Evolutionary conservation across 1,140 invertebrate species (phyloP), one percentile per base, ranked within the genome.

Genomic region (Leptopilina clavipes): DNA sequence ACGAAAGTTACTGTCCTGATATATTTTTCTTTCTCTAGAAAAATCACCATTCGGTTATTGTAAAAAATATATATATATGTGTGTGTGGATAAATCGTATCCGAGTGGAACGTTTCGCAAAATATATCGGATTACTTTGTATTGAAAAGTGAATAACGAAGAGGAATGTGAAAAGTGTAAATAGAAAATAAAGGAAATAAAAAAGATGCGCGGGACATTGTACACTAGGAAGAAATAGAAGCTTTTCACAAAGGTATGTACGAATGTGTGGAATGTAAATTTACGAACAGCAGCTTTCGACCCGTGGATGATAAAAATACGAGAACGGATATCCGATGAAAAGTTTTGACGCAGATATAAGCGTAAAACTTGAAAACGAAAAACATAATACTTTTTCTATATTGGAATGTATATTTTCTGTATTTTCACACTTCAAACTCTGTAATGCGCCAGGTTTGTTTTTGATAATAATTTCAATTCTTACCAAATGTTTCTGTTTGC

Each of bases 231-330:
- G 25, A 65, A 31, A 37, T 65, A 12, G n/a, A 12, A n/a, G n/a
- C n/a, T n/a, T n/a, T n/a, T n/a, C 19, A 5, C 7, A 65, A 65
- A 65, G 59, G 25, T 31, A 31, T 31, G 5, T 31, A 31, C 25
- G 59, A 12, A 65, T 65, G 25, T 65, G 59, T 31, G 25, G 59
- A 65, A 65, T 65, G 59, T 22, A 65, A 65, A 65, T 65, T 40
- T 40, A 65, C 22, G 22, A n/a, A 31, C 19, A 65, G 19, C 59
- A 65, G 59, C n/a, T 31, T 65, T 65, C 22, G 22, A 12, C 37
- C 11, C n/a, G 59, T 31, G 59, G 25, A 65, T 31, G 59, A 31
- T 10, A 31, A 7, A 31, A n/a, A 65, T 25, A 65, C 22, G 22
- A 25, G 10, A 40, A 65, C 56, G 48, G 48, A 52, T 52, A 52